Evolutionary conservation across 30 jellyfish, hydroid and myxozoan species (phyloP).

Genomic region (Morbakka virulenta): DNA sequence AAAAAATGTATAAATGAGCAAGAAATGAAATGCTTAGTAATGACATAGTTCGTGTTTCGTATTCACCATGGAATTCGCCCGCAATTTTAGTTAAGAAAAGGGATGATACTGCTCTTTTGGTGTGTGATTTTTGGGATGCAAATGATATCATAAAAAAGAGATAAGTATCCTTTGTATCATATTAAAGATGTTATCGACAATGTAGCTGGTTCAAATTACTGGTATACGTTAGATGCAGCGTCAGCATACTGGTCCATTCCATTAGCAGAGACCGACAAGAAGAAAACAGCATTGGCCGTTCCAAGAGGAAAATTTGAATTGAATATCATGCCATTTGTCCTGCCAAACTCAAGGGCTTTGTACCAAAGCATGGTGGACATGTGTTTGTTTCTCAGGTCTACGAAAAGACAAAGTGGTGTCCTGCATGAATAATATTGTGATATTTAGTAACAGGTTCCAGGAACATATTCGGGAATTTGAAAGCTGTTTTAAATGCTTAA

Average conservation of each 20-base stretch:
- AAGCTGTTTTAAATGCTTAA: background rate
- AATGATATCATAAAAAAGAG: conserved; percentile 20
- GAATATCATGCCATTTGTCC: conserved; percentile 8
- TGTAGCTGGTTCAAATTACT: conserved; percentile 36
- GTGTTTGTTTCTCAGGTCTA: conserved; percentile 15
- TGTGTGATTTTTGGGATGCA: conserved; percentile 30
- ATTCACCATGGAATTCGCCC: conserved; percentile 23
- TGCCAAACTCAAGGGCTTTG: background rate
- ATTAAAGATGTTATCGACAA: conserved; percentile 44
- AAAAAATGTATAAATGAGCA: conserved; percentile 26
- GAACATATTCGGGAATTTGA: background rate
- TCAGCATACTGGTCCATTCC: background rate
- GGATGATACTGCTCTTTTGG: conserved; percentile 17
- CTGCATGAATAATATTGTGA: background rate
- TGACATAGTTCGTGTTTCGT: conserved; percentile 30
- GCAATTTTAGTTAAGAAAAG: conserved; percentile 13
- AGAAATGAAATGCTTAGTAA: conserved; percentile 39
- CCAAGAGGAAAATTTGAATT: background rate
- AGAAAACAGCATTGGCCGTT: background rate
- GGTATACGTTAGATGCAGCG: conserved; percentile 24
- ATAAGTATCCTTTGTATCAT: conserved; percentile 11
- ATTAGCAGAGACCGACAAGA: background rate
- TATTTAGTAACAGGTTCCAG: background rate
- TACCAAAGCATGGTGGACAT: conserved; percentile 11
- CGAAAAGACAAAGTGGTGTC: conserved; percentile 3